A percentile compares a stretch with the other conserved stretches of the same genome.
Evolutionary conservation across 2,113 vertebrate species (phyloP).

Genomic region (Erythrolamprus reginae): DNA sequence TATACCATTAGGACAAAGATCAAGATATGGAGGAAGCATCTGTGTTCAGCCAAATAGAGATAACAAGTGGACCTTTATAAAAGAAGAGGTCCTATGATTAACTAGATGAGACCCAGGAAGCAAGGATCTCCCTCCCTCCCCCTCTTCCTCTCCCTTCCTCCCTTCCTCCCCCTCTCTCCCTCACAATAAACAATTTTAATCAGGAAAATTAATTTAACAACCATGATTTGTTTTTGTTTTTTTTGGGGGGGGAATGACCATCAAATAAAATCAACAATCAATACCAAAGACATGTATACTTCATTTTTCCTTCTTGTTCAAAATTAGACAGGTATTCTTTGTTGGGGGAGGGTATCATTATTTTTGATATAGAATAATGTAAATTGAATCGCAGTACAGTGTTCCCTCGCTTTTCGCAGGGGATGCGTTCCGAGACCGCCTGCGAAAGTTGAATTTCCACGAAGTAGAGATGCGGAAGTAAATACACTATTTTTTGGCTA

Average conservation of each 20-base stretch:
- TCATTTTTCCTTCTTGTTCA: neutral
- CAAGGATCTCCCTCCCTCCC: neutral
- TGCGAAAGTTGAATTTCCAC: no score
- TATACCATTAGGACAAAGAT: neutral
- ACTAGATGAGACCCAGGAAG: neutral
- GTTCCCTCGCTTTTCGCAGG: no score
- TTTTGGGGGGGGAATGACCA: neutral
- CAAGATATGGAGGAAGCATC: neutral
- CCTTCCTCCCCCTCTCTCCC: no score
- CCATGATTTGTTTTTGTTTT: slow-evolving; percentile 19
- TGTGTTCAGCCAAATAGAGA: neutral
- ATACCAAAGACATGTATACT: slow-evolving; percentile 19
- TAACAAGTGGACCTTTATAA: neutral
- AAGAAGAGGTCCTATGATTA: neutral
- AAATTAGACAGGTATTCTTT: slow-evolving; percentile 42
- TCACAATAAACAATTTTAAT: neutral
- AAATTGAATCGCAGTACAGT: slow-evolving; percentile 23
- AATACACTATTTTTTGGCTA: no score
- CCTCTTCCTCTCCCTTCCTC: neutral
- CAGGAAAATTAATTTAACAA: slow-evolving; percentile 1
- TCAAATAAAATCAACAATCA: slow-evolving; percentile 2
- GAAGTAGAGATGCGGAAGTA: no score
- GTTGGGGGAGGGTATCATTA: slow-evolving; percentile 18
- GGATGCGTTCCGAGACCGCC: no score
- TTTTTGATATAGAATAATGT: slow-evolving; percentile 23